Conservation (phyloP, 2,888 invertebrate species). For the Ommatoiulus sabulosus region DNA sequence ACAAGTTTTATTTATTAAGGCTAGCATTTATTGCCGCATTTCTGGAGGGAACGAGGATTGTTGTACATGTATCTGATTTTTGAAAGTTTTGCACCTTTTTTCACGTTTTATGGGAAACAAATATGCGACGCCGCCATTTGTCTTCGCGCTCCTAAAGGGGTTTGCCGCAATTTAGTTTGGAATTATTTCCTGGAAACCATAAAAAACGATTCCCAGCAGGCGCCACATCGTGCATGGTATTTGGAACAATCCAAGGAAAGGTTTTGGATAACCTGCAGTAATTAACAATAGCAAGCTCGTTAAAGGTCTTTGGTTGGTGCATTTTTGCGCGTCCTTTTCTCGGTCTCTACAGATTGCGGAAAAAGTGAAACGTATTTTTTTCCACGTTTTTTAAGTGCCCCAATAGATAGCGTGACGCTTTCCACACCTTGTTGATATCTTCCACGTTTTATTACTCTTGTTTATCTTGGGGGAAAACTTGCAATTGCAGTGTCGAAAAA, state of each 20-base stretch:
- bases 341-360: not conserved
- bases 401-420: not conserved
- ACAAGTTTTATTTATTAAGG: slow-evolving; percentile 36
- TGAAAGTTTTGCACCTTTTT: slow-evolving; percentile 17
- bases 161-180: not conserved
- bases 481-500: not conserved
- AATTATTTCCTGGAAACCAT: slow-evolving; percentile 40
- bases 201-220: slow-evolving; percentile 27
- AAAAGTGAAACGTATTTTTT: not conserved
- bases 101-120: slow-evolving; percentile 19
- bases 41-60: not conserved
- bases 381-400: not conserved
- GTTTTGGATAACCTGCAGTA: slow-evolving; percentile 11
- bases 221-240: slow-evolving; percentile 7
- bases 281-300: slow-evolving; percentile 17
- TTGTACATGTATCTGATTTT: slow-evolving; percentile 36
- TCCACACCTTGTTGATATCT: not conserved
- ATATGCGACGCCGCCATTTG: slow-evolving; percentile 13
- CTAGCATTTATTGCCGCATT: slow-evolving; percentile 17
- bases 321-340: not conserved
- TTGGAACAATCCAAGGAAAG: slow-evolving; percentile 5
- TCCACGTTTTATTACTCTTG: slow-evolving; percentile 7
- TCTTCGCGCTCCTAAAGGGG: slow-evolving; percentile 24
- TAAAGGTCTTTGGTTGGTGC: not conserved
- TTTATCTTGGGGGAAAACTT: slow-evolving; percentile 20